These are phyloP conservation scores for Leucoptera coffeella DNA, from an alignment of 2,888 invertebrate species.

Conservation along the genomic window DNA sequence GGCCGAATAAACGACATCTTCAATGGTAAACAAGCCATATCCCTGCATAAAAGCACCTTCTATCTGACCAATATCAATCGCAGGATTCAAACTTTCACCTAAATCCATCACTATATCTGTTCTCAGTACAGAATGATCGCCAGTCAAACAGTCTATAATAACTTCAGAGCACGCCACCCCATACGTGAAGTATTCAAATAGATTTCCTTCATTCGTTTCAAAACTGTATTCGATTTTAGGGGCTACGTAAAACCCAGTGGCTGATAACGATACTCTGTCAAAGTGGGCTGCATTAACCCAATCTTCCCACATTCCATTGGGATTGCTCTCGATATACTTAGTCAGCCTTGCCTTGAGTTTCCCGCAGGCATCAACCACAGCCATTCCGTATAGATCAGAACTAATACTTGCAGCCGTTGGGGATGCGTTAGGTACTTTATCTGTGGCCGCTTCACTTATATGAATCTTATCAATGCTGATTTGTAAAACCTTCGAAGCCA, in stretches of 20 bases:
- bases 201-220: slow-evolving; percentile 57
- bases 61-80: slow-evolving; percentile 85
- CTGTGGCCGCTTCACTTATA: slow-evolving; percentile 69
- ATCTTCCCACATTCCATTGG: slow-evolving; percentile 69
- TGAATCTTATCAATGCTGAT: slow-evolving; percentile 60
- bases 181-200: slow-evolving; percentile 73
- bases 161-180: slow-evolving; percentile 78
- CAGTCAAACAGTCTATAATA: slow-evolving; percentile 81
- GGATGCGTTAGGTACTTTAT: slow-evolving; percentile 77
- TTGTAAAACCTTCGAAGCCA: slow-evolving; percentile 61
- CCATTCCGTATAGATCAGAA: slow-evolving; percentile 79
- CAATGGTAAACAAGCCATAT: slow-evolving; percentile 75
- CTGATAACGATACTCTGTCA: slow-evolving; percentile 63
- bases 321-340: slow-evolving; percentile 61
- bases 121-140: slow-evolving; percentile 74
- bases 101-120: slow-evolving; percentile 90
- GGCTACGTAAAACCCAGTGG: slow-evolving; percentile 68
- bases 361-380: slow-evolving; percentile 68
- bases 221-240: slow-evolving; percentile 60
- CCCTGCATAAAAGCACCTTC: slow-evolving; percentile 88
- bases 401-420: slow-evolving; percentile 74
- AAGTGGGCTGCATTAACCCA: slow-evolving; percentile 68
- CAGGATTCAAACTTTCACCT: slow-evolving; percentile 82
- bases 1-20: slow-evolving; percentile 73
- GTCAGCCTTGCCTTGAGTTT: slow-evolving; percentile 58